phyloP scores from a whole-genome alignment of 2,797 vertebrate species.

The Dendrocincla fuliginosa region DNA sequence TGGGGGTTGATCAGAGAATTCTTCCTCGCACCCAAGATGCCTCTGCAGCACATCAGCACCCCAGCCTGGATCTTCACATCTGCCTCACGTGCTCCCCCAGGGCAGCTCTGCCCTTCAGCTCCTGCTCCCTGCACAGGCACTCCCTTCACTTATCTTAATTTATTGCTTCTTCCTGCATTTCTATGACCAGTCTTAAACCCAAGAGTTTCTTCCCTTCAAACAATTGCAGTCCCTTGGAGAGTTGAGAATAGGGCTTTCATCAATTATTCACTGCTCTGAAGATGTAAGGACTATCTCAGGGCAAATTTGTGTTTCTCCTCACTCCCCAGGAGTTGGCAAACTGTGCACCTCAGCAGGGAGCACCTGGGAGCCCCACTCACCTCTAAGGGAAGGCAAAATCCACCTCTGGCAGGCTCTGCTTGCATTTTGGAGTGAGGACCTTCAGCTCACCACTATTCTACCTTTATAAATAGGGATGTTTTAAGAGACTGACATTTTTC shows the following conservation, averaged over 20 bases:
- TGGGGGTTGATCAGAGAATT: not conserved
- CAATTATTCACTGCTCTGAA: not conserved
- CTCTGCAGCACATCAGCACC: rapidly evolving
- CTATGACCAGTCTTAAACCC: not conserved
- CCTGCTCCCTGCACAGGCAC: not conserved
- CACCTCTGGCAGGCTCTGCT: not conserved
- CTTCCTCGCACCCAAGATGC: rapidly evolving
- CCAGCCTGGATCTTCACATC: rapidly evolving
- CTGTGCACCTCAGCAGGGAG: not conserved
- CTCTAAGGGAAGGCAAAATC: not conserved
- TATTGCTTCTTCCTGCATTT: not conserved
- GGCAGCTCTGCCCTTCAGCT: not conserved
- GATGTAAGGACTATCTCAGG: not conserved
- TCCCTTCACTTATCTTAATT: not conserved
- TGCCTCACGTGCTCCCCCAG: rapidly evolving
- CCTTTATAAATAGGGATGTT: not conserved
- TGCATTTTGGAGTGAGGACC: not conserved
- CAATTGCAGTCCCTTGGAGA: rapidly evolving
- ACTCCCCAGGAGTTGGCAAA: not conserved
- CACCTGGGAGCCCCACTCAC: rapidly evolving
- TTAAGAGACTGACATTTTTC: not conserved
- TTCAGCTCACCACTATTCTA: not conserved
- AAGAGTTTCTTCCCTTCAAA: not conserved
- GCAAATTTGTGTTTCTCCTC: not conserved
- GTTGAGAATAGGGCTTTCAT: not conserved